Conservation (phyloP, 2,888 invertebrate species). For the Microctonus brassicae region DNA sequence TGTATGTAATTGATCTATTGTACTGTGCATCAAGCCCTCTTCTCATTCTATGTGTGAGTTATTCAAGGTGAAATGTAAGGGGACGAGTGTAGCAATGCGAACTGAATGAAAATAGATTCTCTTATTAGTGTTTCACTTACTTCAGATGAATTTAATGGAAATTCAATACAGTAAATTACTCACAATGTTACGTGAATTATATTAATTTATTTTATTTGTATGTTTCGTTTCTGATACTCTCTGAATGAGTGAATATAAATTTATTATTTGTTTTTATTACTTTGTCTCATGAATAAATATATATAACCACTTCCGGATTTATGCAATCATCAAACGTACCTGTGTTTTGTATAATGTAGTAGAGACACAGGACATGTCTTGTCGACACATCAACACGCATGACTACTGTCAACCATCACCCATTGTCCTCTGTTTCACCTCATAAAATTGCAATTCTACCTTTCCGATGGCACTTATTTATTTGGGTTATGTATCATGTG, state of each 20-base stretch:
- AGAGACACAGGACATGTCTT: conserved; percentile 34
- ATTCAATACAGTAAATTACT: conserved; percentile 36
- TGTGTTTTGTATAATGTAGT: neutral
- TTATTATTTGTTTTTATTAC: no score
- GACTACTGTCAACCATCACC: conserved; percentile 47
- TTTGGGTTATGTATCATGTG: conserved; percentile 48
- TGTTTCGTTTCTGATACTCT: neutral
- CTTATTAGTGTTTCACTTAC: conserved; percentile 57
- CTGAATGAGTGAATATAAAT: no score
- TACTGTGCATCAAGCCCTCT: conserved; percentile 63
- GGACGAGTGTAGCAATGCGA: conserved; percentile 37
- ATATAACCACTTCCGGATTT: neutral
- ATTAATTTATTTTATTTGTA: conserved; percentile 6
- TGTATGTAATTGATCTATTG: conserved; percentile 69
- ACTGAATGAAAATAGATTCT: conserved; percentile 45
- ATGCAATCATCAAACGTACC: neutral
- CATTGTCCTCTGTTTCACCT: neutral
- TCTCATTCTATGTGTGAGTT: conserved; percentile 35
- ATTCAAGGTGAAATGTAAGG: conserved; percentile 36
- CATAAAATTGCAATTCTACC: conserved; percentile 17
- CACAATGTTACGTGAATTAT: neutral
- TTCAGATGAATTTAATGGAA: conserved; percentile 61
- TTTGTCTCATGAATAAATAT: no score
- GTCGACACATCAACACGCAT: conserved; percentile 67
- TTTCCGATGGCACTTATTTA: conserved; percentile 38